Percentiles rank a stretch among this genome's conserved stretches.
These are phyloP conservation scores for Leucopternis melanops DNA, from an alignment of 2,113 vertebrate genomes.

Conservation along the genomic window DNA sequence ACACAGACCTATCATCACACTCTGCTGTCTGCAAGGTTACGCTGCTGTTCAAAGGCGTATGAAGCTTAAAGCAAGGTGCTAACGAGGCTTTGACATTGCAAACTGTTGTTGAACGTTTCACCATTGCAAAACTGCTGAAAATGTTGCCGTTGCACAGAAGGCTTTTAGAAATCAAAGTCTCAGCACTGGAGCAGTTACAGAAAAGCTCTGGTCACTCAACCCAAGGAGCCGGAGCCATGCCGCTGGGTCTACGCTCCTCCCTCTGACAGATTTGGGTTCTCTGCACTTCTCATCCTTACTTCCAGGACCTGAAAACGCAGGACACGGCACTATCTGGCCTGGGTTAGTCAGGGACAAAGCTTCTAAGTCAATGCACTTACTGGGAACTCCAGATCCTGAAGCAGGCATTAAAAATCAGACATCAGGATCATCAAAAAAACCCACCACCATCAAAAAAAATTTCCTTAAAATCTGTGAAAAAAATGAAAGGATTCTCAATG, in stretches of 20 bases:
- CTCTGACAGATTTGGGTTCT: background rate
- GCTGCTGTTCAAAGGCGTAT: accelerated
- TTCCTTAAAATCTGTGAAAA: background rate
- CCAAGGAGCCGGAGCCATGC: background rate
- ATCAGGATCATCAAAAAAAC: background rate
- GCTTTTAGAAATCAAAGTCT: background rate
- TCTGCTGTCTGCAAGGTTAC: accelerated
- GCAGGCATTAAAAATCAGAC: background rate
- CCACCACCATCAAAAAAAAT: too few species aligned
- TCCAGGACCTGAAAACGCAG: background rate
- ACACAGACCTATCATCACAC: accelerated
- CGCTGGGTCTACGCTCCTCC: background rate
- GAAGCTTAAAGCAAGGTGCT: background rate
- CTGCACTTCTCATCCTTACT: background rate
- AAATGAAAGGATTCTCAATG: background rate
- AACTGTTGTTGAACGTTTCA: accelerated
- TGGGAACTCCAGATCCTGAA: background rate
- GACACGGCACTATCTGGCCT: background rate
- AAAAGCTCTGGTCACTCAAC: background rate
- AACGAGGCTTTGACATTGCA: background rate
- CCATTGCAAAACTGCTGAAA: background rate
- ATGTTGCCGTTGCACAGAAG: background rate
- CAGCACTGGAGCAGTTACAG: background rate
- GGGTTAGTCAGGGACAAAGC: background rate
- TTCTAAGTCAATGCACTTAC: background rate